phyloP scores from a whole-genome alignment of 1,140 invertebrate genomes.

The Temnothorax longispinosus region DNA sequence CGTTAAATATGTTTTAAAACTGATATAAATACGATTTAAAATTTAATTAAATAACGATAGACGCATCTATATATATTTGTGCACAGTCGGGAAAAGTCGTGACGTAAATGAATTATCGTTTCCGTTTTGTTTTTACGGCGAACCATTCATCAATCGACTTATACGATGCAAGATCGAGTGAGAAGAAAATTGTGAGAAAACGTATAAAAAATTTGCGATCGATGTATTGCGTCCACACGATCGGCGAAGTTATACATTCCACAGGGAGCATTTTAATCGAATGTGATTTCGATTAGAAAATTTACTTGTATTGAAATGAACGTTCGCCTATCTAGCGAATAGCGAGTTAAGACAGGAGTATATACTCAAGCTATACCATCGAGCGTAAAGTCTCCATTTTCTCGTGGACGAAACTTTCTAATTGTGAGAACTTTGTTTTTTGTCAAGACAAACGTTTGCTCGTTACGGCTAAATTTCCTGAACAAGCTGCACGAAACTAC shows the following conservation, averaged over 20 bases:
- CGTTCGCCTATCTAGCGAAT: not conserved
- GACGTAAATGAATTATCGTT: constrained; percentile 25
- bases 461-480: constrained; percentile 37
- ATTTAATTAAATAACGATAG: not conserved
- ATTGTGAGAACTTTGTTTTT: constrained; percentile 44
- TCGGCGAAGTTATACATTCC: constrained; percentile 13
- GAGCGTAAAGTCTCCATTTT: constrained; percentile 20
- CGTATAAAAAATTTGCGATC: constrained; percentile 45
- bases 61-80: no score
- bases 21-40: not conserved
- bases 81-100: not conserved
- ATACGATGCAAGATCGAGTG: not conserved
- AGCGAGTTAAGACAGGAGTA: not conserved
- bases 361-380: constrained; percentile 10
- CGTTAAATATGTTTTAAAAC: not conserved
- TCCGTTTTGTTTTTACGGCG: constrained; percentile 17
- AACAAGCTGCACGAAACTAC: constrained; percentile 19
- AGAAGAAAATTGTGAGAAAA: constrained; percentile 1
- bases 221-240: constrained; percentile 10
- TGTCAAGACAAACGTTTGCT: constrained; percentile 36
- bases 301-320: constrained; percentile 23
- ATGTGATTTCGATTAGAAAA: constrained; percentile 36
- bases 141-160: constrained; percentile 39
- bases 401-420: constrained; percentile 37
- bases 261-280: constrained; percentile 33